A percentile compares a stretch with the other conserved stretches of the same genome.
Evolutionary conservation across 1,140 invertebrate genomes (phyloP).

Genomic region (Lethocerus indicus): DNA sequence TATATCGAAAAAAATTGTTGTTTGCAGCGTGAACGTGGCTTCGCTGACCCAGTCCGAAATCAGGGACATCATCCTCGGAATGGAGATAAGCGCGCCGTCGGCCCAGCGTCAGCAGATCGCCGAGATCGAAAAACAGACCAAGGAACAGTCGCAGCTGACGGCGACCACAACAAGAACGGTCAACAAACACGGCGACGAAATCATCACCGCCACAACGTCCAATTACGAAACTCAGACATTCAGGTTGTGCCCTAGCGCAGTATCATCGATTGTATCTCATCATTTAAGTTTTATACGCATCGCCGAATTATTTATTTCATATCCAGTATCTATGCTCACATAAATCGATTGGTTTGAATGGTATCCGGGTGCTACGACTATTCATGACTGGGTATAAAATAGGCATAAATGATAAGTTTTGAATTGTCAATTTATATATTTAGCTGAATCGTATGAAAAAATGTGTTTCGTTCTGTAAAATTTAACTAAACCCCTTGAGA

Average conservation of each 20-base stretch:
- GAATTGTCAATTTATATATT: too few species aligned
- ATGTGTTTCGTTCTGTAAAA: too few species aligned
- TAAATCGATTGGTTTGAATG: too few species aligned
- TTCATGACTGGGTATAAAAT: too few species aligned
- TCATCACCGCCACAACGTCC: slow-evolving; percentile 95
- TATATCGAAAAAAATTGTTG: too few species aligned
- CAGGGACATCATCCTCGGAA: slow-evolving; percentile 96
- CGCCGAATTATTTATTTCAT: neutral
- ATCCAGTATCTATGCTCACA: too few species aligned
- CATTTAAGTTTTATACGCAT: too few species aligned
- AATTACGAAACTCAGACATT: slow-evolving; percentile 99
- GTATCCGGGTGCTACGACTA: too few species aligned
- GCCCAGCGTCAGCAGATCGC: slow-evolving; percentile 98
- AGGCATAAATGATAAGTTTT: too few species aligned
- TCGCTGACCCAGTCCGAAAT: slow-evolving; percentile 98
- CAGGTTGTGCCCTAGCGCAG: slow-evolving; percentile 20
- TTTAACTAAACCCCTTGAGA: too few species aligned
- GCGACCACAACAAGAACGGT: slow-evolving; percentile 96
- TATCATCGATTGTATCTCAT: too few species aligned
- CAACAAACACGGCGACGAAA: slow-evolving; percentile 99
- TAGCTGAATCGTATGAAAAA: too few species aligned
- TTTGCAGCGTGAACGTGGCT: slow-evolving; percentile 80
- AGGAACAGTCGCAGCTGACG: slow-evolving; percentile 95
- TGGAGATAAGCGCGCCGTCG: slow-evolving; percentile 98
- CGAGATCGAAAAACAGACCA: slow-evolving; percentile 99